phyloP scores from a whole-genome alignment of 2,113 vertebrate genomes.

The Probosciger aterrimus region DNA sequence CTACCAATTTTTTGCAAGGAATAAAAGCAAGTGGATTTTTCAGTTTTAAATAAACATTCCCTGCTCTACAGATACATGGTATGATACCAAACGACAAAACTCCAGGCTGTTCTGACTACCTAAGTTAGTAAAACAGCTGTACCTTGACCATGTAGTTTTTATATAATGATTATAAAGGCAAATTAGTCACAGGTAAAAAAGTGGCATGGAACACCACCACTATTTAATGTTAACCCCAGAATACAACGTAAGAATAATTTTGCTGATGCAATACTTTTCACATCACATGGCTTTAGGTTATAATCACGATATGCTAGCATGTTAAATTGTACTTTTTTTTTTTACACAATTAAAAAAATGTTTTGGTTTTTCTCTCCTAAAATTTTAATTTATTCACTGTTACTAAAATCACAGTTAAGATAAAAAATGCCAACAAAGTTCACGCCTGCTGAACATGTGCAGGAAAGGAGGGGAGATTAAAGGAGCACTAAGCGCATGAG shows the following conservation, averaged over 20 bases:
- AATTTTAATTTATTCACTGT: not conserved
- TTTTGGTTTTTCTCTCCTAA: not conserved
- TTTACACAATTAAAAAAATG: not conserved
- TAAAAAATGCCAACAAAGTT: not conserved
- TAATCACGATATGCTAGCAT: not conserved
- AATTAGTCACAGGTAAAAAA: not conserved
- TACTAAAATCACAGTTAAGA: not conserved
- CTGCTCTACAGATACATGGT: not conserved
- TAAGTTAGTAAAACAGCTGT: not conserved
- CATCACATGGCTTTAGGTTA: not conserved
- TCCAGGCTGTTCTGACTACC: not conserved
- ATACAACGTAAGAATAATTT: not conserved
- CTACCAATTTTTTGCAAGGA: not conserved
- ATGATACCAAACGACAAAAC: not conserved
- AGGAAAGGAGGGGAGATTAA: not conserved
- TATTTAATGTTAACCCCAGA: not conserved
- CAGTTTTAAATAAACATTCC: not conserved
- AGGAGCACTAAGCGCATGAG: not conserved
- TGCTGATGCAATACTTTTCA: not conserved
- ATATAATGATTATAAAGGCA: not conserved
- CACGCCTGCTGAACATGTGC: not conserved
- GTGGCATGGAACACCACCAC: not conserved
- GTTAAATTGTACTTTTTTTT: not conserved
- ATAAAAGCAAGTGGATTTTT: not conserved
- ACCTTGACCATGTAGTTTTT: not conserved